Percentiles rank a stretch among this genome's conserved stretches.
Conservation (phyloP, 1,140 invertebrate species). For the Anastrepha ludens region DNA sequence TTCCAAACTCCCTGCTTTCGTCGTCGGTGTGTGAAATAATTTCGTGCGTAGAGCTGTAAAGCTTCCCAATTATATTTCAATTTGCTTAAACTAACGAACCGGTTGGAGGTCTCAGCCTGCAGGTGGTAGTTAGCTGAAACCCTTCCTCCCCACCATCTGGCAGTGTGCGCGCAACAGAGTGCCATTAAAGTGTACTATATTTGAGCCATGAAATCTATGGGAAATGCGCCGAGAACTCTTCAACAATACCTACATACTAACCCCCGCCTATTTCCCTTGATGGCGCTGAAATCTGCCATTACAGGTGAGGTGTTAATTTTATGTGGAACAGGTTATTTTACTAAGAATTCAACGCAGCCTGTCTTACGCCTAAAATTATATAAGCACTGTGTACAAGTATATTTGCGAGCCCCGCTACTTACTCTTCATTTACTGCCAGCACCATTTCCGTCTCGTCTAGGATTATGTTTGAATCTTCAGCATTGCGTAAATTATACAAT, state of each 20-base stretch:
- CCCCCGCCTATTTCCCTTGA: neutral
- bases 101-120: neutral
- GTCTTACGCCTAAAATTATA: conserved; percentile 42
- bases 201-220: conserved; percentile 28
- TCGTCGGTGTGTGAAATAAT: conserved; percentile 43
- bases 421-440: conserved; percentile 3
- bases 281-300: conserved; percentile 21
- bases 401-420: neutral
- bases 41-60: conserved; percentile 30
- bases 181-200: neutral
- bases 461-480: neutral
- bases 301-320: conserved; percentile 45
- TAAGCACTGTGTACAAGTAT: neutral
- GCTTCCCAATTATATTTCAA: conserved; percentile 70
- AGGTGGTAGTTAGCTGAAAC: neutral
- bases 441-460: neutral
- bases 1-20: neutral
- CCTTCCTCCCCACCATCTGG: neutral
- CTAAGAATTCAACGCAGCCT: neutral
- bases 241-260: neutral
- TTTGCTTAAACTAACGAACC: conserved; percentile 59
- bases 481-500: conserved; percentile 39
- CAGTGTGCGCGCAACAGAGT: conserved; percentile 11
- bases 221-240: neutral
- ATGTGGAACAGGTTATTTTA: conserved; percentile 17